These are phyloP conservation scores for Drosophila ustulata DNA, from an alignment of 2,888 invertebrate species.

Conservation along the genomic window DNA sequence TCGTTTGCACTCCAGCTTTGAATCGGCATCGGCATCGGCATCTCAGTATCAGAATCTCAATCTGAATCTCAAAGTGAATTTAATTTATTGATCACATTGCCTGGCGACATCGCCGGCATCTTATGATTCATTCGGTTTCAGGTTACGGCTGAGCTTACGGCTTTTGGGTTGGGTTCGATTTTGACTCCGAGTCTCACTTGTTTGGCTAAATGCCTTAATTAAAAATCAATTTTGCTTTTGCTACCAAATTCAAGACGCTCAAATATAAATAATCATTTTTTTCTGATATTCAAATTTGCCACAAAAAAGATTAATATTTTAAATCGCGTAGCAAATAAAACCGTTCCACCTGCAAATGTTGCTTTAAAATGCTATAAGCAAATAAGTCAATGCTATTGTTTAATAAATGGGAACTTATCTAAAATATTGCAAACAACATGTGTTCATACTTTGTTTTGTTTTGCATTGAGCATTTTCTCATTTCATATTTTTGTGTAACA, in stretches of 20 bases:
- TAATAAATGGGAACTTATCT: no score
- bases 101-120: conserved; percentile 35
- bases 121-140: conserved; percentile 67
- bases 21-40: conserved; percentile 5
- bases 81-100: conserved; percentile 68
- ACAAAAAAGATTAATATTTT: conserved; percentile 20
- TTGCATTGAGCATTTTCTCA: no score
- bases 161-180: conserved; percentile 43
- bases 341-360: conserved; percentile 1
- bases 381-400: no score
- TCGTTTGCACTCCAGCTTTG: conserved; percentile 66
- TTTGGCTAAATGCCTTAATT: conserved; percentile 76
- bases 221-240: conserved; percentile 76
- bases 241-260: conserved; percentile 70
- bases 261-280: conserved; percentile 16
- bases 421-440: no score
- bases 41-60: conserved; percentile 17
- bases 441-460: no score
- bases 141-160: conserved; percentile 44
- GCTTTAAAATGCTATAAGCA: not conserved
- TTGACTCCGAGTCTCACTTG: conserved; percentile 28
- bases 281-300: conserved; percentile 10
- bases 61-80: conserved; percentile 16
- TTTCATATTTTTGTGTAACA: no score
- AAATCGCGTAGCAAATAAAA: conserved; percentile 19